A percentile compares a stretch with the other conserved stretches of the same genome.
Conservation (phyloP, 1,140 invertebrate genomes). For the Tetragonula clypearis region DNA sequence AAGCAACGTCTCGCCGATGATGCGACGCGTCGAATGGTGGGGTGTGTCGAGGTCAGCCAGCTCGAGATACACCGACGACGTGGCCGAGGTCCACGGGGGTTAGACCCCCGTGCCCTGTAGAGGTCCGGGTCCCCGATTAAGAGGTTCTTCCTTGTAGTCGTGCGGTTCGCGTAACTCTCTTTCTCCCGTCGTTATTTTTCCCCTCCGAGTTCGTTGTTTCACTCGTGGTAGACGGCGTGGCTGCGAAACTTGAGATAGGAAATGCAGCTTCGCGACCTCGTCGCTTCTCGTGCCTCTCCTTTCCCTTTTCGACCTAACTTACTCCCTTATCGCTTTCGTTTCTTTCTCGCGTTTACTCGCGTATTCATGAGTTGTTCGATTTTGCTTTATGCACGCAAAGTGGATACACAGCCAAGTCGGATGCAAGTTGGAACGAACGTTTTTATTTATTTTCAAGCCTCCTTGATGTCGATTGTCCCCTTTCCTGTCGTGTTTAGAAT, state of each 20-base stretch:
- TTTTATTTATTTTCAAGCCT: too few species aligned
- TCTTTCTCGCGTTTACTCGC: too few species aligned
- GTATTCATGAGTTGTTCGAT: neutral
- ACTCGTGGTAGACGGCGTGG: constrained; percentile 70
- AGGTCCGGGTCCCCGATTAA: constrained; percentile 75
- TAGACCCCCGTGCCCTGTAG: constrained; percentile 72
- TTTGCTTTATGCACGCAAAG: neutral
- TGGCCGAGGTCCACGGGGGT: constrained; percentile 59
- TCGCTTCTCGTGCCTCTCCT: neutral
- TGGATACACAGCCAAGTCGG: too few species aligned
- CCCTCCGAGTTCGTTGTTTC: neutral
- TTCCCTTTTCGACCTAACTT: neutral
- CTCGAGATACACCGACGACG: constrained; percentile 65
- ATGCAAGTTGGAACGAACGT: too few species aligned
- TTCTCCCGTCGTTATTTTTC: neutral
- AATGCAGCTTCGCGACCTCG: constrained; percentile 19
- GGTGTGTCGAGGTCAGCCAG: constrained; percentile 63
- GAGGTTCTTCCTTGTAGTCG: constrained; percentile 74
- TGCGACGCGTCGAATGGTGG: constrained; percentile 33
- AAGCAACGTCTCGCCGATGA: constrained; percentile 39
- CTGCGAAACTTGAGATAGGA: constrained; percentile 63
- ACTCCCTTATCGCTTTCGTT: neutral
- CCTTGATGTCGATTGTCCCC: too few species aligned
- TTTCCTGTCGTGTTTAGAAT: too few species aligned
- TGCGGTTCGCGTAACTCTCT: constrained; percentile 40